These are phyloP conservation scores for Poecilia gillii DNA, from an alignment of 2,797 vertebrate genomes.

Conservation along the genomic window DNA sequence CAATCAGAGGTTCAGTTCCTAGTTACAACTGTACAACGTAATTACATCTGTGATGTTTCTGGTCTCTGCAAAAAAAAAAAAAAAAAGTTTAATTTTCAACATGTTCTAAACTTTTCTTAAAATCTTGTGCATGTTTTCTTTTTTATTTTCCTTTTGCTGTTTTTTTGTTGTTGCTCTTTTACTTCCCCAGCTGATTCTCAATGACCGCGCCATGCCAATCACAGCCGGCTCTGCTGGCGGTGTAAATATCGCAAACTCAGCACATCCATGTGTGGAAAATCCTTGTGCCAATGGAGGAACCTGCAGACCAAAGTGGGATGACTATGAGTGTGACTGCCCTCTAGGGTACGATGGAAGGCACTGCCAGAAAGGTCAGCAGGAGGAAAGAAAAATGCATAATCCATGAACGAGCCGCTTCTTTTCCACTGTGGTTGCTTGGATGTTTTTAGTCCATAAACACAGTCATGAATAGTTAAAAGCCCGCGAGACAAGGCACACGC, in stretches of 20 bases:
- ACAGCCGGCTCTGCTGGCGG: conserved; percentile 83
- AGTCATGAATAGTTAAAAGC: conserved; percentile 3
- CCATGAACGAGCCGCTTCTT: background rate
- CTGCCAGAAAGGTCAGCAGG: conserved; percentile 92
- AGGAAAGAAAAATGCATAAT: background rate
- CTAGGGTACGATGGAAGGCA: conserved; percentile 92
- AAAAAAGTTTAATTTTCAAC: background rate
- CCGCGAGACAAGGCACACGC: background rate
- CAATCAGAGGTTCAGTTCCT: background rate
- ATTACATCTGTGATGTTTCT: background rate
- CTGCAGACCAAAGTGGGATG: conserved; percentile 90
- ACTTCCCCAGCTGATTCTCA: conserved; percentile 85
- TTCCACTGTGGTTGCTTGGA: background rate
- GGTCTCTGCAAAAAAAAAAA: background rate
- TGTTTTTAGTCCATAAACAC: background rate
- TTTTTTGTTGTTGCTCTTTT: background rate
- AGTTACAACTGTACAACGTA: background rate
- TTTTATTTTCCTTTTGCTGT: background rate
- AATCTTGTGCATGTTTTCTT: background rate
- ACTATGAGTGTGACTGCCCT: conserved; percentile 94
- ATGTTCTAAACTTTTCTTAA: background rate
- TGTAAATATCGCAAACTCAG: conserved; percentile 89
- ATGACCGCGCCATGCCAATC: conserved; percentile 87
- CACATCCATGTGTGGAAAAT: conserved; percentile 86
- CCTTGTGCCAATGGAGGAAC: conserved; percentile 92